These are phyloP conservation scores for Chloroceryle inda DNA, from an alignment of 2,797 vertebrate species.

Conservation along the genomic window DNA sequence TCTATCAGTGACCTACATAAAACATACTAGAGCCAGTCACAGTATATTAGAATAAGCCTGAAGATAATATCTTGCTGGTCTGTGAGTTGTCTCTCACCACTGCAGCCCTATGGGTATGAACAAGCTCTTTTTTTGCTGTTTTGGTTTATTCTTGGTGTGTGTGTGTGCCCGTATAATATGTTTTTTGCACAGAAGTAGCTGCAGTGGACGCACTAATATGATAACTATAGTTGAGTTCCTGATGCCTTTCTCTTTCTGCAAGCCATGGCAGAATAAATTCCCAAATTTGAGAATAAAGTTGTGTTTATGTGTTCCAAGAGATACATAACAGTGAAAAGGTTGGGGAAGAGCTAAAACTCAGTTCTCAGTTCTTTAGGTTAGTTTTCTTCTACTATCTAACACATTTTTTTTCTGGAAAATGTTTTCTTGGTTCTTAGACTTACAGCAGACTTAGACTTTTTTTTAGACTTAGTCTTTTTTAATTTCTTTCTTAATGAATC, in stretches of 20 bases:
- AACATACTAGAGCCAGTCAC: background rate
- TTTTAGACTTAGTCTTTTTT: background rate
- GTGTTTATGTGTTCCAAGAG: background rate
- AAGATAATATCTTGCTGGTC: background rate
- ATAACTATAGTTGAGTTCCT: background rate
- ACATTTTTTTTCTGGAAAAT: background rate
- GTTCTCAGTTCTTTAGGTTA: background rate
- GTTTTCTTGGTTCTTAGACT: background rate
- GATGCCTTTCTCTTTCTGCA: background rate
- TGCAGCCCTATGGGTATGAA: background rate
- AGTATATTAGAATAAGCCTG: background rate
- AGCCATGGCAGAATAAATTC: background rate
- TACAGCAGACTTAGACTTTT: no score
- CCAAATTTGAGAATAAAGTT: background rate
- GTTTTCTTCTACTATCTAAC: background rate
- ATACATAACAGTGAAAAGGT: background rate
- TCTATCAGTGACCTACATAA: background rate
- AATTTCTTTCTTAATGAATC: background rate
- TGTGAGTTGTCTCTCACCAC: background rate
- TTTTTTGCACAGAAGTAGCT: background rate
- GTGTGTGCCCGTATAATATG: rapidly evolving
- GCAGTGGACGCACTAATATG: background rate
- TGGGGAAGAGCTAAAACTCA: background rate
- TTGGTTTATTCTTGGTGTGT: background rate
- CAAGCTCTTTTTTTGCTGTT: rapidly evolving